Evolutionary conservation across 2,797 vertebrate genomes (phyloP).

Genomic region (Helarctos malayanus): DNA sequence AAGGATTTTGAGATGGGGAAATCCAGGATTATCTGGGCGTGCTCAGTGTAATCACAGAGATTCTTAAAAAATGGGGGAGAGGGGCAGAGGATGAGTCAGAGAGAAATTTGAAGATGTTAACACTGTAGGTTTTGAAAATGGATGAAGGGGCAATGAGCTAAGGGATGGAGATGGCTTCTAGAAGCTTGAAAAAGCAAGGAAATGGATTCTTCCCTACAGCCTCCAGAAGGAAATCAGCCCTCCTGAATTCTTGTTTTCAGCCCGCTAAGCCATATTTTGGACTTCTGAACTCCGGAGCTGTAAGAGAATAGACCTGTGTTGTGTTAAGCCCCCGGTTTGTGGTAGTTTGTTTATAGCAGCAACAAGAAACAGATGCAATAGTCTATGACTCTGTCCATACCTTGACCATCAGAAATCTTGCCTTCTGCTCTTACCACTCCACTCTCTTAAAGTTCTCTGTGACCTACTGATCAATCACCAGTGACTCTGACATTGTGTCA

Average conservation of each 20-base stretch:
- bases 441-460: not conserved
- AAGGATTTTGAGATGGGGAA: constrained; percentile 10
- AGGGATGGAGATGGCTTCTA: not conserved
- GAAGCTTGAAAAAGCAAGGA: not conserved
- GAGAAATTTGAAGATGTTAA: not conserved
- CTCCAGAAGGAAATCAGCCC: not conserved
- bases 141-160: not conserved
- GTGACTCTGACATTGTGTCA: not conserved
- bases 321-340: not conserved
- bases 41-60: not conserved
- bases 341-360: not conserved
- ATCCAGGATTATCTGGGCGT: not conserved
- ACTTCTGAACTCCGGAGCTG: not conserved
- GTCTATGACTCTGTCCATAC: not conserved
- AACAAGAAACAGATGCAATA: not conserved
- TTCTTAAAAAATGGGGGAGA: not conserved
- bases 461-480: not conserved
- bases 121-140: not conserved
- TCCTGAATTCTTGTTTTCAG: not conserved
- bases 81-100: not conserved
- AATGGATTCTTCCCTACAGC: not conserved
- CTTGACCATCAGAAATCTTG: not conserved
- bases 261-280: not conserved
- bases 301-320: not conserved
- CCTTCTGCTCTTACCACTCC: not conserved